These are phyloP conservation scores for Dryobotodes eremita DNA, from an alignment of 2,888 invertebrate genomes.

Conservation along the genomic window DNA sequence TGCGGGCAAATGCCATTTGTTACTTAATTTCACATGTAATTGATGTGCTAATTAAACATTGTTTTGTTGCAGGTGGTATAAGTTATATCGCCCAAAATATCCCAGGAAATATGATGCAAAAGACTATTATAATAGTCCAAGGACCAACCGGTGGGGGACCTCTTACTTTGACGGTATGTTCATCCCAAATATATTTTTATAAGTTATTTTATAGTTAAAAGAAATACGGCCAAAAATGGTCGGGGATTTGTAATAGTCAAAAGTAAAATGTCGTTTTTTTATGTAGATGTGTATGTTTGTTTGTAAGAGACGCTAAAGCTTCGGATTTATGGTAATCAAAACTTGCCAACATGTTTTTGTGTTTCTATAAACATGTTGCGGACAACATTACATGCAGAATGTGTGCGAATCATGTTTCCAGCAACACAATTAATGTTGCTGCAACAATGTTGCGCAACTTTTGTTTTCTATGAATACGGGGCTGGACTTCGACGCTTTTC, in stretches of 20 bases:
- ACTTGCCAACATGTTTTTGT: not conserved
- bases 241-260: not conserved
- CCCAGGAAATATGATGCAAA: slow-evolving; percentile 89
- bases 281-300: slow-evolving; percentile 4
- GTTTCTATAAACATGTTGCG: not conserved
- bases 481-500: not conserved
- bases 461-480: not conserved
- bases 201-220: not conserved
- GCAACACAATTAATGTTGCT: too few relatives aligned
- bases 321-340: not conserved
- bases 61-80: slow-evolving; percentile 76
- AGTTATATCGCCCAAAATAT: slow-evolving; percentile 87
- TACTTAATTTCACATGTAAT: not conserved
- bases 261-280: not conserved
- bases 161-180: slow-evolving; percentile 87
- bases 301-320: not conserved
- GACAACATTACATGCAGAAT: not conserved
- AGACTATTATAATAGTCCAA: slow-evolving; percentile 89
- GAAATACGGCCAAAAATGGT: not conserved
- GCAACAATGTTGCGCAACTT: not conserved
- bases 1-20: not conserved
- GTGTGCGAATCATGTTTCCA: not conserved
- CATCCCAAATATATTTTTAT: not conserved
- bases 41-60: not conserved
- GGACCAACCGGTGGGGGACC: slow-evolving; percentile 87